Evolutionary conservation across 2,797 vertebrate species (phyloP).

Genomic region (Trachurus trachurus): DNA sequence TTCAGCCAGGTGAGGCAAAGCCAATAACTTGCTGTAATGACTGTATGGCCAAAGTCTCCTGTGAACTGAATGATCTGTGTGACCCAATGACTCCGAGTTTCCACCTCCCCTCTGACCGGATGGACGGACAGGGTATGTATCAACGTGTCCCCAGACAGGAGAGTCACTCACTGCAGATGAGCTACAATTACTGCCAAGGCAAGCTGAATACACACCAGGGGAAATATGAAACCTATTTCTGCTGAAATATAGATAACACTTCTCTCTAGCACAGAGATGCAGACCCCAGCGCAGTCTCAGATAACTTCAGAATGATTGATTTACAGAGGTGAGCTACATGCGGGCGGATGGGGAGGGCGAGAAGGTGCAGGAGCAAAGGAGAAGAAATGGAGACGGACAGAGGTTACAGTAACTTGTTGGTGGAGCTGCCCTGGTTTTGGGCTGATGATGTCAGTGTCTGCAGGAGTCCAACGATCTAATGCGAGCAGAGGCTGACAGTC

Average conservation of each 20-base stretch:
- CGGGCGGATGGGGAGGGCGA: constrained; percentile 10
- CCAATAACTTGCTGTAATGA: background rate
- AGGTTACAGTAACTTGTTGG: constrained; percentile 39
- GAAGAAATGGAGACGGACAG: constrained; percentile 37
- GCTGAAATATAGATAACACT: constrained; percentile 67
- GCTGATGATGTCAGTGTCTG: constrained; percentile 38
- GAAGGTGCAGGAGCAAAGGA: constrained; percentile 35
- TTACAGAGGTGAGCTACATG: constrained; percentile 44
- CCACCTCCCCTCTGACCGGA: constrained; percentile 29
- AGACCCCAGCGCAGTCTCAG: constrained; percentile 42
- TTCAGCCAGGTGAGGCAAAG: background rate
- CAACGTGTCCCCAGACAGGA: constrained; percentile 44
- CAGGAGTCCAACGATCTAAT: constrained; percentile 30
- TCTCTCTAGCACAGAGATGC: constrained; percentile 35
- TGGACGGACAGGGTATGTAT: constrained; percentile 44
- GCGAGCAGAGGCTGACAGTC: constrained; percentile 15
- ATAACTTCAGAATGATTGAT: constrained; percentile 63
- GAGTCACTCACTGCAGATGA: constrained; percentile 58
- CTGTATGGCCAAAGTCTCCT: background rate
- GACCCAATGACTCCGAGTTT: constrained; percentile 49
- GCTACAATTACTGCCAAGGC: constrained; percentile 64
- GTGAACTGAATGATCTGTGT: constrained; percentile 20
- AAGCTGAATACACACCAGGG: constrained; percentile 49
- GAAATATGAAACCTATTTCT: constrained; percentile 70
- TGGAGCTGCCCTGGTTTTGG: constrained; percentile 9